These are phyloP conservation scores for Bujurquina vittata DNA, from an alignment of 2,113 vertebrate species.

Conservation along the genomic window DNA sequence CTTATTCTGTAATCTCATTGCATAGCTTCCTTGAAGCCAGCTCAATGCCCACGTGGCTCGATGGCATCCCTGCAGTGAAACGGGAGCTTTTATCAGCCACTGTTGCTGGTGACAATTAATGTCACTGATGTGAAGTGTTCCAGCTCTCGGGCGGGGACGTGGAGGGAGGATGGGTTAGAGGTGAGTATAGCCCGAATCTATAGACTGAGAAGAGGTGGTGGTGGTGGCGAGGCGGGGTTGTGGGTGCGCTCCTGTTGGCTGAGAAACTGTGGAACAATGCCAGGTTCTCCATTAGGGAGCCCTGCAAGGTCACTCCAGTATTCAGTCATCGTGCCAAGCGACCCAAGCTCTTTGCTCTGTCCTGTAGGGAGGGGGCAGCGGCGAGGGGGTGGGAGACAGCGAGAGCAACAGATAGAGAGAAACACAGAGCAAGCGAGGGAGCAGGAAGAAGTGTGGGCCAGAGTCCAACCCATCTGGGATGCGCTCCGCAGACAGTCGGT, in stretches of 20 bases:
- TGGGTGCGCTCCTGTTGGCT: constrained; percentile 59
- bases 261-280: constrained; percentile 77
- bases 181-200: constrained; percentile 67
- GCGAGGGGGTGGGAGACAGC: constrained; percentile 6
- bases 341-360: constrained; percentile 59
- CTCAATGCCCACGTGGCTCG: constrained; percentile 47
- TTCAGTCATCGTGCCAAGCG: constrained; percentile 69
- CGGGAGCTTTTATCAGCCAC: constrained; percentile 60
- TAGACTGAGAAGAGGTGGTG: constrained; percentile 38
- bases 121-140: constrained; percentile 71
- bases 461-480: constrained; percentile 80
- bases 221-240: background rate
- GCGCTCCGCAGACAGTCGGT: constrained; percentile 67
- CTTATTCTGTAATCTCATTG: constrained; percentile 31
- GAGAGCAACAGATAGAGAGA: constrained; percentile 58
- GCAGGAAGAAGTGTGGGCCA: constrained; percentile 59
- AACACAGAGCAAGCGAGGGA: constrained; percentile 19
- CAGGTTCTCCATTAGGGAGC: constrained; percentile 81
- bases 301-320: constrained; percentile 76
- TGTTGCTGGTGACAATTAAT: constrained; percentile 74
- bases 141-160: constrained; percentile 41
- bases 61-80: constrained; percentile 33
- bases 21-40: constrained; percentile 1
- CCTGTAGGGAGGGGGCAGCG: constrained; percentile 22
- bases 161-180: constrained; percentile 52